A percentile compares a stretch with the other conserved stretches of the same genome.
These are phyloP conservation scores for Fabriciana adippe DNA, from an alignment of 2,888 invertebrate species.

Conservation along the genomic window DNA sequence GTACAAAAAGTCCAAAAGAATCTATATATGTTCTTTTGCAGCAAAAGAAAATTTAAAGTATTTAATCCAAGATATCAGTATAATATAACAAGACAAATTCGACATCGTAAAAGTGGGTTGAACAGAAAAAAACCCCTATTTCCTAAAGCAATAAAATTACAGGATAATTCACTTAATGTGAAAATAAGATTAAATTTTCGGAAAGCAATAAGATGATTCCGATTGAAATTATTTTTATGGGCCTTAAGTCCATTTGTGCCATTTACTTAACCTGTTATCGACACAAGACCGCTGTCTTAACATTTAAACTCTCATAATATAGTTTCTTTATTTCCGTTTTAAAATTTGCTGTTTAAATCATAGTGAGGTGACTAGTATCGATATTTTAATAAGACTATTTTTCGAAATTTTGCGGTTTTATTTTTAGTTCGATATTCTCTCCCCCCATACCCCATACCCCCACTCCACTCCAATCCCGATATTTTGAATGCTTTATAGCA, in stretches of 20 bases:
- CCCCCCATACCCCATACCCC: too few species aligned
- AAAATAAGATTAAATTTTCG: slow-evolving; percentile 69
- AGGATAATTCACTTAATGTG: slow-evolving; percentile 49
- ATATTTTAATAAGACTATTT: neutral
- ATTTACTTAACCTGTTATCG: slow-evolving; percentile 75
- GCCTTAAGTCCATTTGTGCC: slow-evolving; percentile 66
- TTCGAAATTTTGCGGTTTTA: too few species aligned
- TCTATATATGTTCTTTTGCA: too few species aligned
- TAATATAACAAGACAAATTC: neutral
- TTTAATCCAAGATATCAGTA: neutral
- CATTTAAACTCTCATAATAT: slow-evolving; percentile 39
- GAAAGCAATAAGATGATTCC: slow-evolving; percentile 61
- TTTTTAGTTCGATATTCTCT: too few species aligned
- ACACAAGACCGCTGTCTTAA: slow-evolving; percentile 52
- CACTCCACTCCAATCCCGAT: too few species aligned
- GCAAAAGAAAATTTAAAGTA: too few species aligned
- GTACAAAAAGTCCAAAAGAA: too few species aligned
- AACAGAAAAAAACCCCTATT: slow-evolving; percentile 32
- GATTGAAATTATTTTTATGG: slow-evolving; percentile 63
- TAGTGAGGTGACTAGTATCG: slow-evolving; percentile 10
- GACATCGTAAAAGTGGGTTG: neutral
- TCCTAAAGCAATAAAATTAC: slow-evolving; percentile 50
- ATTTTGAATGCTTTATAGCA: too few species aligned
- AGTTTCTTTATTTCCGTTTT: slow-evolving; percentile 40
- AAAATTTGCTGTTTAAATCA: slow-evolving; percentile 6